Base-by-base conservation (phyloP, 2,113 vertebrate genomes). In the Anoplopoma fimbria region DNA sequence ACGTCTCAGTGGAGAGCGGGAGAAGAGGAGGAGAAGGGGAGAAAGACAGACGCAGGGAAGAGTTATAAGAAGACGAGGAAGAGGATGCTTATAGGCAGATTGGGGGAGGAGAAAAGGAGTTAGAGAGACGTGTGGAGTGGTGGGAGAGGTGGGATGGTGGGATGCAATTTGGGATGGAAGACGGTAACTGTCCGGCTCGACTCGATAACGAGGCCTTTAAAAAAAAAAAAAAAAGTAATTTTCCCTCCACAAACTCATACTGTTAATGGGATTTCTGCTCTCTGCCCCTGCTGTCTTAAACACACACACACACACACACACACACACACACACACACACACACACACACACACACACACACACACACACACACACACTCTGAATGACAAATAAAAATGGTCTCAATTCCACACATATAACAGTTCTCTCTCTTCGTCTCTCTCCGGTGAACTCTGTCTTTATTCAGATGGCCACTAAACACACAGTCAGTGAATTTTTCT, bases 261-360 rank as follows among this genome's bases (percentile, higher is more conserved):
- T 86, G 82, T 87, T 85, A 89, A 88, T 89, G 88, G 83, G 75
- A 84, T 88, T 88, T 81, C 68, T 79, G 80, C 83, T 85, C 84
- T 71, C 74, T 85, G 85, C 62, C 69, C 79, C 57, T 21, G 74
- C 63, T 25, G 77, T 67, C 73, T 63, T 62, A 79, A 62, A 81
- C 57, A 82, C 79, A 72, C 14, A 68, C 45, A 68, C 47, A 34
- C 63, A 61, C 68, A 61, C 40, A 67, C 49, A 38, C 74, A 77
- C 69, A 69, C 57, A 81, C 62, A 82, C 79, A 75, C 17, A 68
- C 45, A 68, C 38, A 29, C 63, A 61, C 31, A 55, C 51, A 83
- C 68, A 79, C 79, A 75, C 14, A 63, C 45, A 68, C 53, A 47
- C 75, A 62, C 29, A 82, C 65, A 81, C 77, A 74, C 14, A 69